phyloP scores from a whole-genome alignment of 2,888 invertebrate genomes.

The Camptogramma bilineatum region DNA sequence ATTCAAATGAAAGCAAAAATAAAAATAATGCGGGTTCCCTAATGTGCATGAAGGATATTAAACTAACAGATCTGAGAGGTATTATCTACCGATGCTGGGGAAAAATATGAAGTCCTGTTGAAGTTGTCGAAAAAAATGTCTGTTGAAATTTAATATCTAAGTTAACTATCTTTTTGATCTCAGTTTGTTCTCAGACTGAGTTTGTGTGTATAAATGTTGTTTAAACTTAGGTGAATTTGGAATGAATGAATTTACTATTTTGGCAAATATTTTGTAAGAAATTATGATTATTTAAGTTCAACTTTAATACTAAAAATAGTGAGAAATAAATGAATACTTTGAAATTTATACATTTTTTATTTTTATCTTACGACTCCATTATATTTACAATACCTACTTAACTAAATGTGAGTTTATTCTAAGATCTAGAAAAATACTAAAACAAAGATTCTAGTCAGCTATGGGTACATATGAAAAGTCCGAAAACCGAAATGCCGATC shows the following conservation, averaged over 20 bases:
- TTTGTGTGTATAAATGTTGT: conserved; percentile 16
- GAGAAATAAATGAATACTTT: not conserved
- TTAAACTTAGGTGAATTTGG: conserved; percentile 1
- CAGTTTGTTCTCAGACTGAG: conserved; percentile 20
- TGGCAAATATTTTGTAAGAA: conserved; percentile 8
- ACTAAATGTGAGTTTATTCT: not conserved
- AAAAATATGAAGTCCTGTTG: no score
- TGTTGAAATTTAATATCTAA: not conserved
- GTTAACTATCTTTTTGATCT: conserved; percentile 10
- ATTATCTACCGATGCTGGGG: no score
- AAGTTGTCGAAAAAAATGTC: no score
- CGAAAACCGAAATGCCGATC: no score
- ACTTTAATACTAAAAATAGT: conserved; percentile 6
- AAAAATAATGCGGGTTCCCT: no score
- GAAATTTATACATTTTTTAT: not conserved
- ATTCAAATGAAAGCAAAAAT: no score
- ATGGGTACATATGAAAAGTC: no score
- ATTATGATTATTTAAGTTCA: conserved; percentile 10
- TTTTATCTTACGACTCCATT: not conserved
- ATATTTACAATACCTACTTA: conserved; percentile 2
- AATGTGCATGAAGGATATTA: no score
- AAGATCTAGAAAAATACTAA: not conserved
- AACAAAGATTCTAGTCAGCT: no score
- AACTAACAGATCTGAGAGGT: no score
- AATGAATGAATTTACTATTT: conserved; percentile 21